These are phyloP conservation scores for Nothocercus julius DNA, from an alignment of 2,113 vertebrate genomes.

Conservation along the genomic window DNA sequence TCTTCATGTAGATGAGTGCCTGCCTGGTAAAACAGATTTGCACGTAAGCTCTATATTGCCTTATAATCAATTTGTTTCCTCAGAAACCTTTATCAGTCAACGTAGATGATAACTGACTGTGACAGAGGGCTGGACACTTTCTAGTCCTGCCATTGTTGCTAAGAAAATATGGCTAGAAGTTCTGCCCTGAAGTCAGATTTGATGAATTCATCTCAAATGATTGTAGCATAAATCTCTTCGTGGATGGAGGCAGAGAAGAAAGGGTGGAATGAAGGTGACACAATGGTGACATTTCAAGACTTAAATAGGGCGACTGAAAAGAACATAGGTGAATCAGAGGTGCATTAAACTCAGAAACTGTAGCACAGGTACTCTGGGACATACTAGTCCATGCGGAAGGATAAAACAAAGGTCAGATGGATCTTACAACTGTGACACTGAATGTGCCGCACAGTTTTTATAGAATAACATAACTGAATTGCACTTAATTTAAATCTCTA, in stretches of 20 bases:
- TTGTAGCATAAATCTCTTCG: not conserved
- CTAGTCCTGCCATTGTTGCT: not conserved
- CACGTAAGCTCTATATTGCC: not conserved
- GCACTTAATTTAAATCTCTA: constrained; percentile 10
- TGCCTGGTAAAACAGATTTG: not conserved
- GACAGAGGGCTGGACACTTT: not conserved
- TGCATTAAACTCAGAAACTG: not conserved
- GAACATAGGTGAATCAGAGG: not conserved
- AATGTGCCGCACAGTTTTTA: not conserved
- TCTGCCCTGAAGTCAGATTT: not conserved
- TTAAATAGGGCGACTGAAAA: not conserved
- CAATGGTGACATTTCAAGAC: not conserved
- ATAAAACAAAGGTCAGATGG: not conserved
- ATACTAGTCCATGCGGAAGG: not conserved
- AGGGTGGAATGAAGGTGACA: not conserved
- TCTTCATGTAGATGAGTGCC: not conserved
- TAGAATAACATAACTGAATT: not conserved
- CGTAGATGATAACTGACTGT: not conserved
- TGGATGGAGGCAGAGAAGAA: not conserved
- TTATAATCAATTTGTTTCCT: not conserved
- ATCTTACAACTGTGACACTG: not conserved
- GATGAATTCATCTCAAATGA: not conserved
- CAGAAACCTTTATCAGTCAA: not conserved
- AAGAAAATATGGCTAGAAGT: not conserved
- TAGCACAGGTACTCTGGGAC: not conserved